Percentiles rank a stretch among this genome's conserved stretches.
These are phyloP conservation scores for Polyommatus icarus DNA, from an alignment of 2,888 invertebrate species.

Conservation along the genomic window DNA sequence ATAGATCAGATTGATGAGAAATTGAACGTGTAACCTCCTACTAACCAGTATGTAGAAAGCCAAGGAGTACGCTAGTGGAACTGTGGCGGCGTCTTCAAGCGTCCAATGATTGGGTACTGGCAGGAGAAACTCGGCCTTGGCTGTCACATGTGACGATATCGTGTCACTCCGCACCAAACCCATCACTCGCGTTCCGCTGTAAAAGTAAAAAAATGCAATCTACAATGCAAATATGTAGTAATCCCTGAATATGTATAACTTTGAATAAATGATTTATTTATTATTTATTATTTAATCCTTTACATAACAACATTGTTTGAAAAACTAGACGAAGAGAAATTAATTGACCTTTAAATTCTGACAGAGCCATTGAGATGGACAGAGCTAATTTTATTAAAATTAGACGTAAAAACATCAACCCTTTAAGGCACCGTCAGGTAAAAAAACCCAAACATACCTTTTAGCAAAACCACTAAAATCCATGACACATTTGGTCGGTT, in stretches of 20 bases:
- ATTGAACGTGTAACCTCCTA: no score
- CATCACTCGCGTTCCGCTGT: slow-evolving; percentile 80
- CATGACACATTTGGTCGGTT: neutral
- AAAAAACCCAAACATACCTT: neutral
- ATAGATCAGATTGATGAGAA: no score
- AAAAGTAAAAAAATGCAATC: slow-evolving; percentile 1
- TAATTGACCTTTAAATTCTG: no score
- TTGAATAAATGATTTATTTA: no score
- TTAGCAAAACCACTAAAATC: slow-evolving; percentile 19
- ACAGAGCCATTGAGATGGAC: no score
- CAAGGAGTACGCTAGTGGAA: slow-evolving; percentile 84
- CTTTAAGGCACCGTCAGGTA: neutral
- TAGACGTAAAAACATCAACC: no score
- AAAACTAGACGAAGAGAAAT: no score
- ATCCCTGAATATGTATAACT: no score
- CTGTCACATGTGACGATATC: slow-evolving; percentile 57
- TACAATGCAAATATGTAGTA: no score
- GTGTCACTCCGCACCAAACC: slow-evolving; percentile 79
- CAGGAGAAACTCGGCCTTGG: slow-evolving; percentile 79
- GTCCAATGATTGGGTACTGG: slow-evolving; percentile 84
- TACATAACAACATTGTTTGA: no score
- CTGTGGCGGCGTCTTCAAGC: slow-evolving; percentile 86
- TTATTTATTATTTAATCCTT: no score
- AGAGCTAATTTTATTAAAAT: no score
- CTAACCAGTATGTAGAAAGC: slow-evolving; percentile 59